phyloP scores from a whole-genome alignment of 1,140 invertebrate species.

The Plectrocnemia conspersa region DNA sequence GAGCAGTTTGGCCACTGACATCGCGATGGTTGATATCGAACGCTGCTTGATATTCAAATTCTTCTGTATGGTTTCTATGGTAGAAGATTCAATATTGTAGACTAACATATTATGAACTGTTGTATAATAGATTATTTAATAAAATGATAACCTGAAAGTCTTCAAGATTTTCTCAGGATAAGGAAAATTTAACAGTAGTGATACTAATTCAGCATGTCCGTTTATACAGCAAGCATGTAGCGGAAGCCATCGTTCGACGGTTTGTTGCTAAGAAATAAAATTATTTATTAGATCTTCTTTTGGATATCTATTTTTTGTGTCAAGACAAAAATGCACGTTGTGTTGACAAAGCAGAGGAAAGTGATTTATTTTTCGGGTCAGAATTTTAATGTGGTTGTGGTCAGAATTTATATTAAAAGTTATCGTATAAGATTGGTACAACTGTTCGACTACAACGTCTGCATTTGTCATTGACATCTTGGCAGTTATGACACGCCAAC shows the following conservation, averaged over 20 bases:
- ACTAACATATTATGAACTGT: not conserved
- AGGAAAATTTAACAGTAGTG: slow-evolving; percentile 73
- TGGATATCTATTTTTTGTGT: too few relatives aligned
- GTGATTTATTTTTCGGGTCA: too few relatives aligned
- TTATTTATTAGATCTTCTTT: slow-evolving; percentile 1
- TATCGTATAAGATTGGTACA: too few relatives aligned
- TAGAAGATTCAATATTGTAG: slow-evolving; percentile 9
- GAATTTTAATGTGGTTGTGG: too few relatives aligned
- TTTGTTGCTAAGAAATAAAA: slow-evolving; percentile 59
- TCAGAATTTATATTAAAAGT: too few relatives aligned
- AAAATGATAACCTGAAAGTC: slow-evolving; percentile 56
- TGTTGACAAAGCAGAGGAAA: too few relatives aligned
- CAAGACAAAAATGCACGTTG: too few relatives aligned
- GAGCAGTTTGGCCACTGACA: slow-evolving; percentile 80
- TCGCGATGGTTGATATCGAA: slow-evolving; percentile 90
- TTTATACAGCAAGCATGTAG: slow-evolving; percentile 89
- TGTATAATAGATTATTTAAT: slow-evolving; percentile 9
- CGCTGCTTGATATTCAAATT: slow-evolving; percentile 79
- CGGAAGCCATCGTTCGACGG: slow-evolving; percentile 88
- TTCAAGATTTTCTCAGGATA: slow-evolving; percentile 71
- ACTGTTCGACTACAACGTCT: too few relatives aligned
- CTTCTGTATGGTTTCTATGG: slow-evolving; percentile 62
- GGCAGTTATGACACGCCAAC: too few relatives aligned
- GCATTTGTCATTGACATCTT: too few relatives aligned
- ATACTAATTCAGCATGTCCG: slow-evolving; percentile 72